Evolutionary conservation across 2,888 invertebrate genomes (phyloP).

Genomic region (Lithophane socia): DNA sequence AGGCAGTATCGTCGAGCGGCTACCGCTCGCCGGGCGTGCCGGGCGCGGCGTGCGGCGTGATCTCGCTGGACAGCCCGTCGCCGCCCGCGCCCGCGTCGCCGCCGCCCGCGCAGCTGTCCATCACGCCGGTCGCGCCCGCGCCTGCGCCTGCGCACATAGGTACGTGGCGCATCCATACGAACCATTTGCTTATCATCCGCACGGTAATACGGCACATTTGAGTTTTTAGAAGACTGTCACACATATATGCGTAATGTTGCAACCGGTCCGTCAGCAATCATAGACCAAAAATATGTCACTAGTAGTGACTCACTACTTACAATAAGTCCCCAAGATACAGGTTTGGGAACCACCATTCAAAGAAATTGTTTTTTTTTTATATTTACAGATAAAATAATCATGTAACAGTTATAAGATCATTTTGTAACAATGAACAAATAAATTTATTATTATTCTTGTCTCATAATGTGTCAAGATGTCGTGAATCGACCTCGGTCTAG

Average conservation of each 20-base stretch:
- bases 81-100: constrained; percentile 83
- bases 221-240: neutral
- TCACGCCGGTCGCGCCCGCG: constrained; percentile 70
- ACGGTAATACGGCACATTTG: constrained; percentile 6
- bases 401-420: neutral
- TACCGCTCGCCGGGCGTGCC: constrained; percentile 90
- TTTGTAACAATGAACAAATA: neutral
- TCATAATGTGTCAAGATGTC: neutral
- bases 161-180: neutral
- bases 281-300: neutral
- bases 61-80: constrained; percentile 92
- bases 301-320: no score
- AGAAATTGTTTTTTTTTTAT: neutral
- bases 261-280: neutral
- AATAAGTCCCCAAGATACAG: no score
- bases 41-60: constrained; percentile 79
- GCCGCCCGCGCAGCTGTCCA: constrained; percentile 59
- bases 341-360: no score
- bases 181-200: neutral
- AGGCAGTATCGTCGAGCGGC: constrained; percentile 91
- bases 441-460: neutral
- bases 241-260: neutral
- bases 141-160: constrained; percentile 68
- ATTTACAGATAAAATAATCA: neutral
- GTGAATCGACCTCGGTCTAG: neutral